Percentiles rank a stretch among this genome's conserved stretches.
phyloP scores from a whole-genome alignment of 2,797 vertebrate species.

The Caiman crocodilus region DNA sequence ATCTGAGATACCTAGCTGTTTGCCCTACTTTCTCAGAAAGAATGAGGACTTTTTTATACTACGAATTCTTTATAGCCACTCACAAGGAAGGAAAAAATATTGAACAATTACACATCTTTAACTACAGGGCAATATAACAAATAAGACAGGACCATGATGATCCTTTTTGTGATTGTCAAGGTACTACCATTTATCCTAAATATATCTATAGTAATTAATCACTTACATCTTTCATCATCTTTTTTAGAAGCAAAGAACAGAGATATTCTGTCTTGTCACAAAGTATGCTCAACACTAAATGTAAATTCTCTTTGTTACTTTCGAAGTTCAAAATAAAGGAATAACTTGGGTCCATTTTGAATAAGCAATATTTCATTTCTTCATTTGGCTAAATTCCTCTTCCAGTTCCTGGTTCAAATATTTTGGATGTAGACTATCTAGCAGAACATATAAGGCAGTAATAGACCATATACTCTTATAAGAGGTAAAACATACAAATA shows the following conservation, averaged over 20 bases:
- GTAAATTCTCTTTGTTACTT: constrained; percentile 5
- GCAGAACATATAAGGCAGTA: neutral
- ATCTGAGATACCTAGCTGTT: too few relatives aligned
- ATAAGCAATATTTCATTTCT: constrained; percentile 49
- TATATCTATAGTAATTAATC: too few relatives aligned
- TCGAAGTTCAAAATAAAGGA: constrained; percentile 50
- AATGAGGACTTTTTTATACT: neutral
- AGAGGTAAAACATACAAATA: constrained; percentile 52
- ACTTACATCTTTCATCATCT: too few relatives aligned
- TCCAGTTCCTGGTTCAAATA: constrained; percentile 14
- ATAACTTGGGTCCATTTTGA: constrained; percentile 12
- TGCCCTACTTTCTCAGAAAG: too few relatives aligned
- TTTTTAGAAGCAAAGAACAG: neutral
- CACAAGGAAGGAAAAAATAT: neutral
- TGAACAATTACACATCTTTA: neutral
- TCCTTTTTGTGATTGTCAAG: neutral
- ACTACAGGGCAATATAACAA: neutral
- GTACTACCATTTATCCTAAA: neutral
- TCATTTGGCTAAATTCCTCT: constrained; percentile 50
- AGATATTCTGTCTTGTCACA: neutral
- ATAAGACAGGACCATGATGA: neutral
- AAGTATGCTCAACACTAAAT: neutral
- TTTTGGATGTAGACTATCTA: constrained; percentile 44
- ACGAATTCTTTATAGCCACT: neutral
- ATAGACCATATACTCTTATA: constrained; percentile 42